Base-by-base conservation (phyloP, 2,113 vertebrate species). In the Neotoma lepida region DNA sequence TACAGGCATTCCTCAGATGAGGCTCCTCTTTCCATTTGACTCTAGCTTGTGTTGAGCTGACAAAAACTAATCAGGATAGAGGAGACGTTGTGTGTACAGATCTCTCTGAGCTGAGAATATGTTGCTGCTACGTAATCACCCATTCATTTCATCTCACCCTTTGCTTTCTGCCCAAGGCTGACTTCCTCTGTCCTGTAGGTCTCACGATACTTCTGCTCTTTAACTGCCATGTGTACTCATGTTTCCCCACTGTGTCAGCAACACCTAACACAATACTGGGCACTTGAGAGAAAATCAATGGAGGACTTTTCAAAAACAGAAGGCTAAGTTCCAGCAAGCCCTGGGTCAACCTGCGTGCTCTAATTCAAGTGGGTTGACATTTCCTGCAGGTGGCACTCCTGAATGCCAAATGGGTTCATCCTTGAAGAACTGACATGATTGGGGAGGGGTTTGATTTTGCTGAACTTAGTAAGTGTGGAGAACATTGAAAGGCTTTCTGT, bases 401-500 rank as follows among this genome's bases (percentile, higher is more conserved):
- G 58, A 26, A 7, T 30, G 33, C 5, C 39, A 33, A 9, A 8
- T 0, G 26, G 0, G 0, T 81, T 63, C 61, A 41, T n/a, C 54
- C 35, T 68, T 51, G 56, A 68, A 61, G 56, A 77, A 54, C 35
- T 22, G 28, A 20, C n/a, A n/a, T 12, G 13, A 61, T 33, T 14
- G 51, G 66, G 1, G 56, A 6, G 39, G 1, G 70, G 54, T 58
- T 82, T 82, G 22, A 20, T 82, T 93, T 81, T 61, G 9, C 6
- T 68, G 61, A 77, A 46, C 54, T 85, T 86, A 61, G 0, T 71
- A 76, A 46, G 87, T 76, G 26, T 63, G 44, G 90, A 96, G 88
- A 70, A 39, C 9, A 39, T 17, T 39, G 26, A 89, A 88, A 22
- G 49, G 26, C 30, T 88, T 92, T 44, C 71, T 22, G 35, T 56